Evolutionary conservation across 2,888 invertebrate genomes (phyloP), one percentile per base, ranked within the genome.

Genomic region (Dasysyrphus albostriatus): DNA sequence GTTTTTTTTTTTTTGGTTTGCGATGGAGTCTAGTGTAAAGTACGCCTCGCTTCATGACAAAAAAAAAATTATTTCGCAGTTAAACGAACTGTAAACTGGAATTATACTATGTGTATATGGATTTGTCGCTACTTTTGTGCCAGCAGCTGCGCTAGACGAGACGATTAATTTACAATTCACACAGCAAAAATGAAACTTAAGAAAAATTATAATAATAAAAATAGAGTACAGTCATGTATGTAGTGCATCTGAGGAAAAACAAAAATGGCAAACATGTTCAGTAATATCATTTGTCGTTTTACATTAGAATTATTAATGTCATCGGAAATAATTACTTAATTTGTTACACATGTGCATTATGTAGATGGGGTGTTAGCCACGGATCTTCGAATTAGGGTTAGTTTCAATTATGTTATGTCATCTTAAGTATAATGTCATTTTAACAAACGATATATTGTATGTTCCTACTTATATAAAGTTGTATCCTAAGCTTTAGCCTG

Each of bases 71-170:
- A 19, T 70, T 87, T 83, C 82, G 65, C 79, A 87, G 87, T 83
- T 79, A 87, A 87, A 87, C 83, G 87, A 87, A 87, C 83, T 87
- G 81, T 82, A 82, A 54, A 82, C 85, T 85, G 77, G 85, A 82
- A 85, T 82, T 81, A 49, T 81, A 34, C 29, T 73, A 54, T 65
- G 54, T 2, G 59, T 42, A 12, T 14, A 42, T 61, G 19, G 42
- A 16, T 42, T 77, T 37, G 70, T 19, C 47, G 58, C 47, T 69
- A 59, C 6, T 34, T 44, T 59, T 59, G 34, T 37, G 39, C 47
- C 47, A 24, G 67, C 42, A 75, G 58, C 77, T 69, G 65, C 69
- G 65, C 69, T 61, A 82, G 77, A 78, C 85, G 34, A 77, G 77
- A 81, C 74, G 73, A 77, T 82, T 85, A 82, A 77, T 73, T 61